phyloP scores from a whole-genome alignment of 2,797 vertebrate genomes.

The Poeciliopsis paucimaculata region DNA sequence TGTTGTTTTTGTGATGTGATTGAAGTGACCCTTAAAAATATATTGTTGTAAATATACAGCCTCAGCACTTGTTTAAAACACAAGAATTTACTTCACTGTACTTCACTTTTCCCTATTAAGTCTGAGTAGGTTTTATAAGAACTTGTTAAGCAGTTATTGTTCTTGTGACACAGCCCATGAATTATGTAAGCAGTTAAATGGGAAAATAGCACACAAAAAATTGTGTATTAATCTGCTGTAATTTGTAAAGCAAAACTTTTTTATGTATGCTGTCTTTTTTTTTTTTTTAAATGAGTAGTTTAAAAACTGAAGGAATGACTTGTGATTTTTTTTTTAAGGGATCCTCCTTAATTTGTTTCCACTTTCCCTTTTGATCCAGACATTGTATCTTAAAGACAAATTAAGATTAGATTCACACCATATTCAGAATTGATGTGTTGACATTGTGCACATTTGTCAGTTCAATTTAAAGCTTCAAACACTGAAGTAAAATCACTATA shows the following conservation, averaged over 20 bases:
- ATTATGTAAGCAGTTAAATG: slow-evolving; percentile 37
- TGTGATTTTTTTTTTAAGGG: not conserved
- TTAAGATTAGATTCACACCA: not conserved
- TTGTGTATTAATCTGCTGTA: slow-evolving; percentile 11
- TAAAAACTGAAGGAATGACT: not conserved
- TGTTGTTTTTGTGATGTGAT: slow-evolving; percentile 13
- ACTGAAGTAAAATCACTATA: not conserved
- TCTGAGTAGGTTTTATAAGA: slow-evolving; percentile 35
- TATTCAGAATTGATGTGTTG: not conserved
- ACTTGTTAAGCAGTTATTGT: slow-evolving; percentile 28
- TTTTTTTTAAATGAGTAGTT: not conserved
- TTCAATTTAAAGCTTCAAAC: not conserved
- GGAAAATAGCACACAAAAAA: slow-evolving; percentile 10
- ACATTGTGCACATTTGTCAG: not conserved
- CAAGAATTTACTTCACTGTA: not conserved
- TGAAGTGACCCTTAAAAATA: slow-evolving; percentile 23
- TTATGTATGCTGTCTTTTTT: not conserved
- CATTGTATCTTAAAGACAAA: not conserved
- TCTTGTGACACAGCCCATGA: slow-evolving; percentile 14
- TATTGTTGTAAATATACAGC: slow-evolving; percentile 18
- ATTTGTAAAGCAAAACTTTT: not conserved
- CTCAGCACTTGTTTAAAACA: slow-evolving; percentile 17
- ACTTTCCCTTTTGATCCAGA: not conserved
- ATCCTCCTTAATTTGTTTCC: not conserved
- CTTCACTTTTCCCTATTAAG: slow-evolving; percentile 20